Percentiles rank a stretch among this genome's conserved stretches.
Evolutionary conservation across 2,797 vertebrate genomes (phyloP).

Genomic region (Melanogrammus aeglefinus): DNA sequence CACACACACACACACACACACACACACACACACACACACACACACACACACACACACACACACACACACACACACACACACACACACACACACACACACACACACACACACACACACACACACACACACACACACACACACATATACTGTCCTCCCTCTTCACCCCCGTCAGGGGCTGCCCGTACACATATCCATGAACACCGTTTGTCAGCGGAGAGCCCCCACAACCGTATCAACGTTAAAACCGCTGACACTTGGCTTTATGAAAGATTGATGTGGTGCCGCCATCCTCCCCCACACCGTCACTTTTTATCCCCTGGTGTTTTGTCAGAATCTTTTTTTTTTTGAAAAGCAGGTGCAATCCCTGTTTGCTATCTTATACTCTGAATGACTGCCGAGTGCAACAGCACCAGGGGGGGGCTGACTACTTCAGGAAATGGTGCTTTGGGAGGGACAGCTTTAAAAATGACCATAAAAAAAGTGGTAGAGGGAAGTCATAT

Average conservation of each 20-base stretch:
- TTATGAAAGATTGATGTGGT: constrained; percentile 48
- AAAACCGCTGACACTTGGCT: constrained; percentile 39
- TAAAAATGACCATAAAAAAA: constrained; percentile 3
- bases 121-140: neutral
- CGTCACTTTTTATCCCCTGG: constrained; percentile 16
- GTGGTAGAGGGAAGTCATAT: constrained; percentile 12
- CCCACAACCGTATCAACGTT: constrained; percentile 17
- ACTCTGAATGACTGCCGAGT: constrained; percentile 35
- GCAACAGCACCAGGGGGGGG: constrained; percentile 23
- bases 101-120: neutral
- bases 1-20: neutral
- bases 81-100: neutral
- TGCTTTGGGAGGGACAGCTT: constrained; percentile 14
- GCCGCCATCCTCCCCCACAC: neutral
- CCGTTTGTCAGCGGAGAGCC: constrained; percentile 26
- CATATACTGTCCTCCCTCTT: neutral
- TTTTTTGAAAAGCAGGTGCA: constrained; percentile 27
- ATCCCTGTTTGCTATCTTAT: constrained; percentile 25
- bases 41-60: neutral
- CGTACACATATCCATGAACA: constrained; percentile 22
- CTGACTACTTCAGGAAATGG: constrained; percentile 37
- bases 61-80: neutral
- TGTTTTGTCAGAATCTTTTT: constrained; percentile 11
- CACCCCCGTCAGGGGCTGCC: neutral
- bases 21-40: neutral